A percentile compares a stretch with the other conserved stretches of the same genome.
Conservation (phyloP, 1,140 invertebrate genomes). For the Hirudo medicinalis region DNA sequence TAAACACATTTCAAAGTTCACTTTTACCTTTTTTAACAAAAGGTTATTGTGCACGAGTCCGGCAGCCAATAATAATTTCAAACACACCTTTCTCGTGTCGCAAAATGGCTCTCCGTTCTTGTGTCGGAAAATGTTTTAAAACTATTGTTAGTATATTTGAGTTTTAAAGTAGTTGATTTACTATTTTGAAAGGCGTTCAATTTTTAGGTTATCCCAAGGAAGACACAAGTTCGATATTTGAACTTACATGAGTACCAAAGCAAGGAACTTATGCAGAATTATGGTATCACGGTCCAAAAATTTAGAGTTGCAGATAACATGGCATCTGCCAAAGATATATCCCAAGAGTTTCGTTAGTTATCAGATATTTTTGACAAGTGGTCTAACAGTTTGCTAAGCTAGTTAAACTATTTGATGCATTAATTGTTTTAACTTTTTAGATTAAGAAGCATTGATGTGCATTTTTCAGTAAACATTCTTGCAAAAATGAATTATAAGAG, state of each 20-base stretch:
- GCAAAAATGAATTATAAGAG: too few species aligned
- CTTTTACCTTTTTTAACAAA: too few species aligned
- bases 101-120: neutral
- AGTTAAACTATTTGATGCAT: conserved; percentile 13
- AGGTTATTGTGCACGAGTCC: too few species aligned
- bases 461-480: too few species aligned
- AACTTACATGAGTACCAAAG: conserved; percentile 97
- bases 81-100: neutral
- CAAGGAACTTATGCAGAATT: conserved; percentile 74
- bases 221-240: conserved; percentile 47
- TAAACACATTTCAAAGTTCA: too few species aligned
- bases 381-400: conserved; percentile 6
- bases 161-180: neutral
- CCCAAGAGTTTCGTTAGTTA: conserved; percentile 63
- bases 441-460: too few species aligned
- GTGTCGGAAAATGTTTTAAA: neutral
- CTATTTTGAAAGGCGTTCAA: too few species aligned
- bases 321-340: conserved; percentile 52
- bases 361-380: neutral
- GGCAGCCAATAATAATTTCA: neutral
- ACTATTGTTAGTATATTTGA: neutral
- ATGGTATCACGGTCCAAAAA: conserved; percentile 81
- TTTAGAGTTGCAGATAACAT: conserved; percentile 70
- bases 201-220: conserved; percentile 16
- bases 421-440: neutral